Evolutionary conservation across 2,797 vertebrate genomes (phyloP).

Genomic region (Pseudopleuronectes americanus): DNA sequence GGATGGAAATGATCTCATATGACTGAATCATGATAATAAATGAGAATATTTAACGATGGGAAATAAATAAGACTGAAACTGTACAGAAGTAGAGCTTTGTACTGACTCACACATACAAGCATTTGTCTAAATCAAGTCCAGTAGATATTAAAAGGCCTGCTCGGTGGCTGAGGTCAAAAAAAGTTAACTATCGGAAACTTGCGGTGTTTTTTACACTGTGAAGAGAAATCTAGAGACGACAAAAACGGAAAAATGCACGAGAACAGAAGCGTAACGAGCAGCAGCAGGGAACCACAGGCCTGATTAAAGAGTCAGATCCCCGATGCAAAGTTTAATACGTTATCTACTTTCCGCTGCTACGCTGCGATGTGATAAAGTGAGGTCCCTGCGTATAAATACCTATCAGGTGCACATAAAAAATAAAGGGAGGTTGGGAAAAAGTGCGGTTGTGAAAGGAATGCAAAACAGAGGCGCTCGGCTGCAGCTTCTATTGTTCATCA

Average conservation of each 20-base stretch:
- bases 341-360: conserved; percentile 10
- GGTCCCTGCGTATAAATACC: conserved; percentile 24
- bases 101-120: neutral
- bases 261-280: conserved; percentile 6
- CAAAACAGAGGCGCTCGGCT: conserved; percentile 45
- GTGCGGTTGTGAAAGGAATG: conserved; percentile 26
- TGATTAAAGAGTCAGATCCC: conserved; percentile 38
- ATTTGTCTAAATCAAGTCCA: neutral
- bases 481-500: conserved; percentile 54
- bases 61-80: too few species aligned
- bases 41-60: too few species aligned
- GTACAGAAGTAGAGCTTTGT: too few species aligned
- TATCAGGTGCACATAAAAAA: conserved; percentile 23
- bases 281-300: neutral
- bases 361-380: conserved; percentile 17
- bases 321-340: conserved; percentile 23
- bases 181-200: neutral
- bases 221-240: neutral
- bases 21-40: neutral
- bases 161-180: neutral
- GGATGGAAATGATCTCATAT: neutral
- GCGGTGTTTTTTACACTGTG: neutral
- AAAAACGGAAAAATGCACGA: conserved; percentile 14
- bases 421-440: conserved; percentile 1
- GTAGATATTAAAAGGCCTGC: neutral